Conservation (phyloP, 2,113 vertebrate genomes). For the Plectropomus leopardus region DNA sequence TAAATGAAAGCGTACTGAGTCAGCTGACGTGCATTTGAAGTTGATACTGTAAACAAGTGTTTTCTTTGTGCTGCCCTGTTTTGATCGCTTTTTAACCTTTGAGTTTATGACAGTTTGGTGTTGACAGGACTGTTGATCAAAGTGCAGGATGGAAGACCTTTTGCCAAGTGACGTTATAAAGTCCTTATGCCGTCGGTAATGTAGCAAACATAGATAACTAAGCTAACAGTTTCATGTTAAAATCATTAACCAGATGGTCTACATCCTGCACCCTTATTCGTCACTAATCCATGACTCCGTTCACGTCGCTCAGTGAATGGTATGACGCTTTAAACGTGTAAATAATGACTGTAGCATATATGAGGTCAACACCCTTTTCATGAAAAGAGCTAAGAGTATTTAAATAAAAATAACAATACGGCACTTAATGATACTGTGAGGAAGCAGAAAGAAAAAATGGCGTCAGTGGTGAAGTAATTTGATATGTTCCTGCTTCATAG, state of each 20-base stretch:
- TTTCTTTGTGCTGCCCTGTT: constrained; percentile 17
- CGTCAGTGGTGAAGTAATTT: neutral
- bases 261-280: constrained; percentile 11
- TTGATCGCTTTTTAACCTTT: constrained; percentile 26
- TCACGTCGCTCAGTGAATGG: constrained; percentile 24
- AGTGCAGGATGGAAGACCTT: constrained; percentile 9
- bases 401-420: constrained; percentile 2
- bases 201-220: constrained; percentile 45
- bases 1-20: constrained; percentile 11
- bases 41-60: constrained; percentile 21
- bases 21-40: constrained; percentile 30
- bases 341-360: constrained; percentile 29
- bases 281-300: constrained; percentile 12
- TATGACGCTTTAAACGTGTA: constrained; percentile 33
- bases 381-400: too few species aligned
- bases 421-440: constrained; percentile 49
- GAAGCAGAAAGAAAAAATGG: constrained; percentile 19
- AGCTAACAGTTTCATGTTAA: constrained; percentile 8
- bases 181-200: neutral
- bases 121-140: constrained; percentile 20
- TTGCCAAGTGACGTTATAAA: constrained; percentile 17
- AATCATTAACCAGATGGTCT: constrained; percentile 27
- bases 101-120: constrained; percentile 11
- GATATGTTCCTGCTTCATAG: neutral
- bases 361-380: constrained; percentile 9